Evolutionary conservation across 2,113 vertebrate genomes (phyloP).

Genomic region (Vanacampus margaritifer): DNA sequence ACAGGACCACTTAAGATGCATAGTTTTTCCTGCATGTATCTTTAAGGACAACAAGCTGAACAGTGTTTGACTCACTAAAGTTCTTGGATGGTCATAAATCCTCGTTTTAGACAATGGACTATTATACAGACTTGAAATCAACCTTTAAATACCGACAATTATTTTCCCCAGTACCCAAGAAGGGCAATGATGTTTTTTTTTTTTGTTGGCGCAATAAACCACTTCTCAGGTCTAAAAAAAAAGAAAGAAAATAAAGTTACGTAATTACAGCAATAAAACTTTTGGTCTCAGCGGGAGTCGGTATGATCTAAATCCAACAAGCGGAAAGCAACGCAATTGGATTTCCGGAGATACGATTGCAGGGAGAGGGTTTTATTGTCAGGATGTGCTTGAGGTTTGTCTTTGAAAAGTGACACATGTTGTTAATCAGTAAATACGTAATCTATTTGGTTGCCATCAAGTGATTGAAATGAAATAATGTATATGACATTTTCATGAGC

Average conservation of each 20-base stretch:
- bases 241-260: slow-evolving; percentile 17
- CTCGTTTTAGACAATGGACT: slow-evolving; percentile 24
- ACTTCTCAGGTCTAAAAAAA: slow-evolving; percentile 13
- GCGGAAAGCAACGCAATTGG: slow-evolving; percentile 9
- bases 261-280: slow-evolving; percentile 35
- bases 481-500: slow-evolving; percentile 9
- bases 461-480: slow-evolving; percentile 8
- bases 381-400: slow-evolving; percentile 26
- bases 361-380: slow-evolving; percentile 25
- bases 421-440: not conserved
- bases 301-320: slow-evolving; percentile 36
- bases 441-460: slow-evolving; percentile 4
- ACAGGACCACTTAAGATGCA: slow-evolving; percentile 21
- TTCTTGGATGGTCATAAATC: slow-evolving; percentile 30
- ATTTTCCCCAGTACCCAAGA: slow-evolving; percentile 1
- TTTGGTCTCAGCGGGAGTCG: slow-evolving; percentile 24
- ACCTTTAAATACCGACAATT: slow-evolving; percentile 13
- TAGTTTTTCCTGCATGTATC: slow-evolving; percentile 13
- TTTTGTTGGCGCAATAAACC: slow-evolving; percentile 17
- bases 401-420: slow-evolving; percentile 6
- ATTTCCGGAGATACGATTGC: slow-evolving; percentile 27
- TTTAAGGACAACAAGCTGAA: slow-evolving; percentile 8
- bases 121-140: slow-evolving; percentile 13
- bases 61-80: slow-evolving; percentile 12
- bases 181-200: not conserved